phyloP scores from a whole-genome alignment of 2,888 invertebrate species.

The Conomelus anceps region DNA sequence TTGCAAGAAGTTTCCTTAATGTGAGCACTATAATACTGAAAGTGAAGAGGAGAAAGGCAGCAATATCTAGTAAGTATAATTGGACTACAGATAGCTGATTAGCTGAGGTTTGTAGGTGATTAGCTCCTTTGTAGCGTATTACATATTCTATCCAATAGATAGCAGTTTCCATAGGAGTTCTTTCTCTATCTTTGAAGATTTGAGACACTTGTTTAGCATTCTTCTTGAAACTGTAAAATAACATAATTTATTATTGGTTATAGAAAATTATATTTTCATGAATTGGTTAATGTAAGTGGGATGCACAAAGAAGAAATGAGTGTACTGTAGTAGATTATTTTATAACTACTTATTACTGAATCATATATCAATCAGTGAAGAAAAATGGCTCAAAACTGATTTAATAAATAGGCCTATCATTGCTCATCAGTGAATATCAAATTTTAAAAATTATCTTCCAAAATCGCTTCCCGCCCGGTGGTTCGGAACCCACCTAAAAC shows the following conservation, averaged over 20 bases:
- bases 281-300: too few species aligned
- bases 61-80: neutral
- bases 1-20: neutral
- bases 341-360: too few species aligned
- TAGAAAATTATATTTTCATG: too few species aligned
- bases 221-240: neutral
- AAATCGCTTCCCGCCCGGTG: too few species aligned
- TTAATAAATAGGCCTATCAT: too few species aligned
- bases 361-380: too few species aligned
- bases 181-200: neutral
- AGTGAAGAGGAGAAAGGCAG: neutral
- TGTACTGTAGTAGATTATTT: too few species aligned
- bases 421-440: too few species aligned
- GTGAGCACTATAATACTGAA: neutral
- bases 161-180: neutral
- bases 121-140: neutral
- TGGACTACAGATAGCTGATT: neutral
- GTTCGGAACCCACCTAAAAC: too few species aligned
- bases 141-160: neutral
- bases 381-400: too few species aligned
- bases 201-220: neutral
- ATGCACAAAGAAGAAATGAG: too few species aligned
- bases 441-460: too few species aligned
- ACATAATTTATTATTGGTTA: neutral
- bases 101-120: neutral